Evolutionary conservation across 2,113 vertebrate species (phyloP).

Genomic region (Montifringilla adamsi): DNA sequence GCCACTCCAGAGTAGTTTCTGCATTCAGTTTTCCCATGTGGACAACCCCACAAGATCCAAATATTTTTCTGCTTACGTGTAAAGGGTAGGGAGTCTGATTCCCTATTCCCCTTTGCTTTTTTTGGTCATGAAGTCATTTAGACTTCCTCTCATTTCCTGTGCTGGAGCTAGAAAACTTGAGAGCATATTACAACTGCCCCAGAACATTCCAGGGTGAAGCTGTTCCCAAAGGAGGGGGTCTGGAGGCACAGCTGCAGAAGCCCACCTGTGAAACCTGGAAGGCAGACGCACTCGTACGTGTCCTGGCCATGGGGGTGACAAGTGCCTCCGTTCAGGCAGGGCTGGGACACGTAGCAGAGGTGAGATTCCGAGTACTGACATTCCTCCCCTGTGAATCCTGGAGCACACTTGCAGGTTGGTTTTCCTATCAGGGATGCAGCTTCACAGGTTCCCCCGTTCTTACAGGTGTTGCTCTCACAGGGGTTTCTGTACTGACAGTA

Average conservation of each 20-base stretch:
- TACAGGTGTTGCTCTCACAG: slow-evolving; percentile 83
- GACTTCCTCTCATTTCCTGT: slow-evolving; percentile 25
- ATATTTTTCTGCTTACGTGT: slow-evolving; percentile 13
- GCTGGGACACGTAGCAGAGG: slow-evolving; percentile 83
- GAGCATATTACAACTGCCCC: background rate
- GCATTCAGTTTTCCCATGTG: background rate
- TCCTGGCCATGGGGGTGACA: slow-evolving; percentile 80
- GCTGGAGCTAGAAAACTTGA: background rate
- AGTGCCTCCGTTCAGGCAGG: slow-evolving; percentile 82
- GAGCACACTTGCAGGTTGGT: slow-evolving; percentile 81
- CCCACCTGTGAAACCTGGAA: slow-evolving; percentile 86
- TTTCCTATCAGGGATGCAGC: slow-evolving; percentile 74
- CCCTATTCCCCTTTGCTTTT: background rate
- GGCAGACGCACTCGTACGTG: slow-evolving; percentile 81
- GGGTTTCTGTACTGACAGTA: slow-evolving; percentile 91
- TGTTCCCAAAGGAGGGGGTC: background rate
- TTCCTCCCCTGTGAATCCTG: slow-evolving; percentile 80
- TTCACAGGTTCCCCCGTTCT: slow-evolving; percentile 87
- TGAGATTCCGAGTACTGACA: slow-evolving; percentile 84
- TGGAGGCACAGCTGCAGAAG: background rate
- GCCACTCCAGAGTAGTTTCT: background rate
- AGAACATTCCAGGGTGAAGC: background rate
- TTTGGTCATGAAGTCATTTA: slow-evolving; percentile 25
- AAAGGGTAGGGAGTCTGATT: background rate
- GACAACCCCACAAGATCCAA: background rate